Conservation (phyloP, 1,140 invertebrate species). For the Lepidotrigona ventralis region DNA sequence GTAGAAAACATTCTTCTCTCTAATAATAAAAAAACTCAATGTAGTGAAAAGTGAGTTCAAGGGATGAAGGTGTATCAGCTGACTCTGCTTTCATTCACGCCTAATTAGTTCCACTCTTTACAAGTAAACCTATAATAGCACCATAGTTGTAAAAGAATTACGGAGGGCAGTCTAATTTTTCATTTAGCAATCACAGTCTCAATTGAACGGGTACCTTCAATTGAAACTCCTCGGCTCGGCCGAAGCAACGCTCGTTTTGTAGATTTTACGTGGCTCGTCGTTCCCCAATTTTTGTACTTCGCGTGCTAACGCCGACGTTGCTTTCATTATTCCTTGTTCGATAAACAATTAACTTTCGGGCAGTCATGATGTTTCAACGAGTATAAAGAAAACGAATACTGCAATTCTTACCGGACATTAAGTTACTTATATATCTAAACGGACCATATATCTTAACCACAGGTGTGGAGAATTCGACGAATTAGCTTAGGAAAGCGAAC, state of each 20-base stretch:
- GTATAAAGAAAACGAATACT: constrained; percentile 49
- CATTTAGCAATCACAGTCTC: neutral
- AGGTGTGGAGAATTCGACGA: neutral
- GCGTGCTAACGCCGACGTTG: neutral
- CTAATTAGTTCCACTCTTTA: neutral
- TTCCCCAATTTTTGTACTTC: constrained; percentile 19
- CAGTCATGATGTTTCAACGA: constrained; percentile 30
- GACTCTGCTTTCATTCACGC: neutral
- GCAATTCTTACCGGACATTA: constrained; percentile 39
- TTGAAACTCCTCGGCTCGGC: neutral
- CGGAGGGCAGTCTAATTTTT: neutral
- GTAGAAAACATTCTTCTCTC: constrained; percentile 1
- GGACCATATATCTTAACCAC: constrained; percentile 19
- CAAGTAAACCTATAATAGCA: constrained; percentile 19
- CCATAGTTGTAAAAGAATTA: neutral
- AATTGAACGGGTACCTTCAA: neutral
- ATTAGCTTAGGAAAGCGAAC: neutral
- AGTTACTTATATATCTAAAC: constrained; percentile 35
- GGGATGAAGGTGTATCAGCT: neutral
- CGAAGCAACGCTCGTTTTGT: neutral
- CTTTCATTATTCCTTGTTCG: neutral
- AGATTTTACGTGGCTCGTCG: neutral
- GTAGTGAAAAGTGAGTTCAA: neutral
- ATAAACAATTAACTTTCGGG: constrained; percentile 1
- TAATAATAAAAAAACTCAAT: neutral